Conservation (phyloP, 2,113 vertebrate species). For the Aythya baeri region DNA sequence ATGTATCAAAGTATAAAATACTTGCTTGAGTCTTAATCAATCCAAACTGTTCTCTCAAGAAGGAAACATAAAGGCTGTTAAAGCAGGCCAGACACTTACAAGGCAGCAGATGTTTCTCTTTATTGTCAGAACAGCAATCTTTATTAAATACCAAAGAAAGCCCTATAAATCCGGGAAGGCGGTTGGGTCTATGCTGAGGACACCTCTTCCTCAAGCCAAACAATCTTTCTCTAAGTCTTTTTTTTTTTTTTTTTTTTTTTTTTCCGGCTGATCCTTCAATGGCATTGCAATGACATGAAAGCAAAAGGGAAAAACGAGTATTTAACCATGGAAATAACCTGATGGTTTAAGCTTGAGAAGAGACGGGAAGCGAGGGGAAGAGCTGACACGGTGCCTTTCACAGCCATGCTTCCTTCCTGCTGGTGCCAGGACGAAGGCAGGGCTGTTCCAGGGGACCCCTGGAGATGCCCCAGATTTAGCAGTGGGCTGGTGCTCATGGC, state of each 20-base stretch:
- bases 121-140: slow-evolving; percentile 53
- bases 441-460: background rate
- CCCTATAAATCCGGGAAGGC: slow-evolving; percentile 53
- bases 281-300: slow-evolving; percentile 27
- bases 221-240: background rate
- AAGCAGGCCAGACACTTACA: slow-evolving; percentile 6
- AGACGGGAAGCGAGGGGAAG: background rate
- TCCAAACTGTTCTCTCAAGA: slow-evolving; percentile 47
- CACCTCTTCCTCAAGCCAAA: slow-evolving; percentile 48
- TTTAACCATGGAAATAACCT: slow-evolving; percentile 25
- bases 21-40: slow-evolving; percentile 40
- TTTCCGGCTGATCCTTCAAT: slow-evolving; percentile 9
- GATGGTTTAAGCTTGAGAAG: background rate
- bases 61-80: slow-evolving; percentile 22
- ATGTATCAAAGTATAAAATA: slow-evolving; percentile 20
- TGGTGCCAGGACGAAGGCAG: background rate
- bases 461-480: background rate
- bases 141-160: slow-evolving; percentile 71
- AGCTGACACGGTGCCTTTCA: background rate
- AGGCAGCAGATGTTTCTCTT: slow-evolving; percentile 65
- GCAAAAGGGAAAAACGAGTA: slow-evolving; percentile 55
- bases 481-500: background rate
- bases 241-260: too few relatives aligned
- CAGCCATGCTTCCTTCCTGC: background rate
- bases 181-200: slow-evolving; percentile 2